Base-by-base conservation (phyloP, 2,888 invertebrate species). In the Eupithecia inturbata region DNA sequence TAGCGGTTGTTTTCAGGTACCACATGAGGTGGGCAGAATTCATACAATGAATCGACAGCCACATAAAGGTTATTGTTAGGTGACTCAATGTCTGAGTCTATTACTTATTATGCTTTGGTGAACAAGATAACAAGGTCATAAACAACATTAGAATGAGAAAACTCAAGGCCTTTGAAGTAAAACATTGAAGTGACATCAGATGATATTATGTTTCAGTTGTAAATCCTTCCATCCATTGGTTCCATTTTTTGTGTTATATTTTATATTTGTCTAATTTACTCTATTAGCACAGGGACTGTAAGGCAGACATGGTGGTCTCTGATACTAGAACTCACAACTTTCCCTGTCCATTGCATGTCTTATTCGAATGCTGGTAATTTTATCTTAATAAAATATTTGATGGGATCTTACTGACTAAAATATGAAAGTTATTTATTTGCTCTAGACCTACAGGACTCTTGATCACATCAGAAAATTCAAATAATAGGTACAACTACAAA, bases 31-130 rank as follows among this genome's bases (percentile, higher is more conserved):
- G n/a, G 57, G 26, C 14, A 12, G 26, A 57, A 57, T 49, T n/a
- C 49, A 49, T 57, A 12, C 22, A 22, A 26, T 57, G 14, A 12
- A 57, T 57, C 14, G 26, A 57, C 57, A n/a, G 22, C 10, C 53
- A 53, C 26, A 26, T 22, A 53, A 22, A 26, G 26, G 57, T 57
- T 22, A 26, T 26, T 57, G 22, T 57, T 57, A 57, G 14, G 57
- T 53, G 53, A 57, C 26, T 57, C 26, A 57, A 57, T 57, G 57
- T 57, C 57, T 57, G 57, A 57, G 12, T 57, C n/a, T n/a, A 53
- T 53, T 10, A 22, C 3, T 22, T 22, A 53, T 53, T 22, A 53
- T 53, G 53, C 22, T 53, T 53, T 53, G 26, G 14, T 57, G 4
- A 26, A 57, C 57, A 26, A 57, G 26, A 57, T 57, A 57, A 57